Conservation (phyloP, 2,888 invertebrate species). For the Luffia ferchaultella region DNA sequence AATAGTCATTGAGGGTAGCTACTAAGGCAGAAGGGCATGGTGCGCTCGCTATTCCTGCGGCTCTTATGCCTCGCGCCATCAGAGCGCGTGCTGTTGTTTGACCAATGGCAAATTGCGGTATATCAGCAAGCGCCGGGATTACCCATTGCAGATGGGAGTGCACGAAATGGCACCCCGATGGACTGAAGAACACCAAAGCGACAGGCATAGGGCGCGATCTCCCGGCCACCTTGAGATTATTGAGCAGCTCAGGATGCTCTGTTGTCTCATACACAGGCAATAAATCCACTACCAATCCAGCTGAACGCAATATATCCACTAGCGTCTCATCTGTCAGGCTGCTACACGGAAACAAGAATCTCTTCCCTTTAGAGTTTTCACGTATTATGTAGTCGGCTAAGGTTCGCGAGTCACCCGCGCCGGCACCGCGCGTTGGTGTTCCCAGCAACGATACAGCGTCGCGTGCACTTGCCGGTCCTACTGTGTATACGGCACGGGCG, state of each 20-base stretch:
- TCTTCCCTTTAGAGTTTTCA: neutral
- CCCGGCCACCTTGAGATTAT: neutral
- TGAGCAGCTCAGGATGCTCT: neutral
- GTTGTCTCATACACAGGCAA: neutral
- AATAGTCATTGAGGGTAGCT: neutral
- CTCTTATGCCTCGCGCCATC: neutral
- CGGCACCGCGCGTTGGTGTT: neutral
- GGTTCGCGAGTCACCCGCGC: neutral
- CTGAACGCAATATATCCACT: neutral
- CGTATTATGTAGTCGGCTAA: neutral
- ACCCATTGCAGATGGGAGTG: neutral
- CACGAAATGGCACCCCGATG: neutral
- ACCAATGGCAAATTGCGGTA: neutral
- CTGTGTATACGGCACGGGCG: neutral
- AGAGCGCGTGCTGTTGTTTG: neutral
- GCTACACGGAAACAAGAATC: neutral
- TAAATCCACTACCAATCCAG: neutral
- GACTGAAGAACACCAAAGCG: neutral
- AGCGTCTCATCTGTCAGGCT: neutral
- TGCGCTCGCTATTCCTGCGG: neutral
- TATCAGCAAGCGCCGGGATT: neutral
- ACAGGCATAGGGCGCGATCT: too few species aligned
- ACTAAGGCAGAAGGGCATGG: neutral
- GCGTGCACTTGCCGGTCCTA: neutral
- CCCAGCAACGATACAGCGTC: neutral